These are phyloP conservation scores for Poecilus cupreus DNA, from an alignment of 2,888 invertebrate genomes.

Conservation along the genomic window DNA sequence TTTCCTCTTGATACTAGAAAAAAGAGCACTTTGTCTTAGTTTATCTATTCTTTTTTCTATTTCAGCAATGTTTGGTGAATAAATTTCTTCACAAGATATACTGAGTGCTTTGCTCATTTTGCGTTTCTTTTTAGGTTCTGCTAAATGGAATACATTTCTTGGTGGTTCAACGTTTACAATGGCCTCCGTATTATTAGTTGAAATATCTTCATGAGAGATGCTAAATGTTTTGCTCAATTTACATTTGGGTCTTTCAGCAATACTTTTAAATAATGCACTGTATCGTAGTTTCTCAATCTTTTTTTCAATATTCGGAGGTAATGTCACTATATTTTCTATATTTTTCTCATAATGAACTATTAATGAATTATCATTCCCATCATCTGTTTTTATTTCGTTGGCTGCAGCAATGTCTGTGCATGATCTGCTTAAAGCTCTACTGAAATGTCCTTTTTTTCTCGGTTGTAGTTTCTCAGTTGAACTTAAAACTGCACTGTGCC, in stretches of 20 bases:
- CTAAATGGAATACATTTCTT: not conserved
- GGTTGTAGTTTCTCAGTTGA: too few species aligned
- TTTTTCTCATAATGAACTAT: not conserved
- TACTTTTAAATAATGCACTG: constrained; percentile 13
- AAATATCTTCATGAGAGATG: constrained; percentile 62
- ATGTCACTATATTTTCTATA: not conserved
- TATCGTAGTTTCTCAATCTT: constrained; percentile 6
- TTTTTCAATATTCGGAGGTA: constrained; percentile 17
- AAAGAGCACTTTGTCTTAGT: not conserved
- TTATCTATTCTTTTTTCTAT: constrained; percentile 10
- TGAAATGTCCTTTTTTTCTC: not conserved
- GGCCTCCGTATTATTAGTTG: constrained; percentile 48
- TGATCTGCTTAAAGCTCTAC: constrained; percentile 16
- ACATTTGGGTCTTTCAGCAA: not conserved
- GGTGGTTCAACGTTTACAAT: not conserved
- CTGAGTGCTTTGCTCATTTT: not conserved
- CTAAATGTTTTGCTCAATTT: constrained; percentile 6
- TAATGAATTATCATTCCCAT: not conserved
- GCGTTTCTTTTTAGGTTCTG: not conserved
- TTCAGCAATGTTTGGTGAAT: constrained; percentile 4
- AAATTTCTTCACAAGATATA: constrained; percentile 57
- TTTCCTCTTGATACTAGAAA: not conserved
- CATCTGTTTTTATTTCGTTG: not conserved
- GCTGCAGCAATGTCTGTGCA: not conserved
- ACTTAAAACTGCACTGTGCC: constrained; percentile 24